A percentile compares a stretch with the other conserved stretches of the same genome.
These are phyloP conservation scores for Lissocephala sabroskyi DNA, from an alignment of 2,888 invertebrate species.

Conservation along the genomic window DNA sequence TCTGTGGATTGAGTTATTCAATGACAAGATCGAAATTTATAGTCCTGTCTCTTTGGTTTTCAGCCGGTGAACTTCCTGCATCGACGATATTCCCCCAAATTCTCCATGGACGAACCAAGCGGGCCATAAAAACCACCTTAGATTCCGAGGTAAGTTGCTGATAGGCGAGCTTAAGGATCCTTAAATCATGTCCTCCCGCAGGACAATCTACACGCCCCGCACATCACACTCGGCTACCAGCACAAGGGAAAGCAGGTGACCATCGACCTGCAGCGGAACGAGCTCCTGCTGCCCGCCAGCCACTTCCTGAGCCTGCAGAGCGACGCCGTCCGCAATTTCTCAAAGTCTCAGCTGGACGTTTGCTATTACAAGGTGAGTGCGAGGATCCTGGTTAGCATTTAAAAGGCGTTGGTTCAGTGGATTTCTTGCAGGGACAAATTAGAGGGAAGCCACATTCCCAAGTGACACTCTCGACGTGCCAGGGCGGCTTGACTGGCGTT, in stretches of 20 bases:
- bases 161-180: too few relatives aligned
- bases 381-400: too few relatives aligned
- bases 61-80: too few relatives aligned
- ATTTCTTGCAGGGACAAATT: conserved; percentile 78
- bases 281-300: conserved; percentile 68
- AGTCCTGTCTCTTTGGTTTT: too few relatives aligned
- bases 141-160: conserved; percentile 81
- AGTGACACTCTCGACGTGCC: conserved; percentile 89
- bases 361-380: conserved; percentile 72
- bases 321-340: conserved; percentile 69
- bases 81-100: conserved; percentile 80
- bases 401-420: too few relatives aligned
- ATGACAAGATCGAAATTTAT: too few relatives aligned
- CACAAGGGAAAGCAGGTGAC: conserved; percentile 75
- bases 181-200: too few relatives aligned
- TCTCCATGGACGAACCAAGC: conserved; percentile 83
- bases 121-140: conserved; percentile 80
- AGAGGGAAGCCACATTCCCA: conserved; percentile 81
- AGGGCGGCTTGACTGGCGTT: conserved; percentile 79
- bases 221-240: conserved; percentile 77
- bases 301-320: conserved; percentile 72
- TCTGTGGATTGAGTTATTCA: too few relatives aligned
- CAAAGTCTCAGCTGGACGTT: conserved; percentile 72
- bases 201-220: conserved; percentile 60
- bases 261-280: conserved; percentile 69